Base-by-base conservation (phyloP, 2,888 invertebrate genomes). In the Trilocha varians region DNA sequence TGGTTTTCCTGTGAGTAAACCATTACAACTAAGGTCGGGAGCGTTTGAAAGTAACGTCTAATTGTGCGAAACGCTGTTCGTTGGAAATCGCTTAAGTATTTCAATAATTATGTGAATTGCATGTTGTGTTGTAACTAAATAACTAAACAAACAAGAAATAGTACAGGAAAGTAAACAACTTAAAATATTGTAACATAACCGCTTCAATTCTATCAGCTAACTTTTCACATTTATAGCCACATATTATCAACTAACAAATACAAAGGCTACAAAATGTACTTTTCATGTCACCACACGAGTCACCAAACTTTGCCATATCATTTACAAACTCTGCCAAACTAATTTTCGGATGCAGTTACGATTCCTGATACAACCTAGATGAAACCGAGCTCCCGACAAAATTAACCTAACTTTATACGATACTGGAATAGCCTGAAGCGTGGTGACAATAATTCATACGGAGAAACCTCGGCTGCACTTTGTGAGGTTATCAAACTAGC, bases 401-500 rank as follows among this genome's bases (percentile, higher is more conserved):
- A 56, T 53, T 49, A 54, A 53, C 40, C 40, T 46, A 45, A 44
- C 56, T 59, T 66, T 65, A 59, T 70, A 66, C 64, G 65, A 63
- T 64, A 62, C 59, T 53, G 47, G 63, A 67, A 68, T 65, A 52
- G 52, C 44, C 61, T 56, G 55, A 56, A 56, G 58, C 56, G 52
- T 55, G 57, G 59, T 57, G 61, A 62, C 58, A 57, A 67, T 70
- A 65, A 66, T 60, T 70, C 68, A 73, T 68, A 70, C 62, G 53
- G 36, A 38, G 75, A 75, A 65, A 70, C 66, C 59, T 69, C 70
- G 70, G 70, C 65, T 70, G 70, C 65, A 69, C 64, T 72, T 69
- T 71, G 70, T 67, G 59, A 69, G 71, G 70, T 74, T 75, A 78
- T 80, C 74, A 78, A 80, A 82, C 65, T 82, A 73, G 56, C 25